Evolutionary conservation across 1,140 invertebrate genomes (phyloP).

Genomic region (Heterodera carotae): DNA sequence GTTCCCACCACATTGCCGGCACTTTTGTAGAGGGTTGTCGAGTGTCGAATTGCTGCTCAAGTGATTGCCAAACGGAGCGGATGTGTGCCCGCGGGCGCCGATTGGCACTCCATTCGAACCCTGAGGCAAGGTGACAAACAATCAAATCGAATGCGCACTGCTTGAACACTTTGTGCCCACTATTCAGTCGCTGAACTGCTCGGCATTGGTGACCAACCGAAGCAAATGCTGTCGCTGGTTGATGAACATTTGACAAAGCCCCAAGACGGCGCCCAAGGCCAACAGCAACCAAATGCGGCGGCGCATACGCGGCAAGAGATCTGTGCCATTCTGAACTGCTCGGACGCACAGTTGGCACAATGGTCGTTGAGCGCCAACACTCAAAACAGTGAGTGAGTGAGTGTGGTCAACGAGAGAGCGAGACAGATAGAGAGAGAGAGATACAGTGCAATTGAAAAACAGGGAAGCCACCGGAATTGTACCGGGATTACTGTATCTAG

Average conservation of each 20-base stretch:
- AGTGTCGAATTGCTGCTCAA: conserved; percentile 85
- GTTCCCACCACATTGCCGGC: no score
- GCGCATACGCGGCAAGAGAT: conserved; percentile 74
- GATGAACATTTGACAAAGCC: conserved; percentile 32
- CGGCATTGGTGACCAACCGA: conserved; percentile 68
- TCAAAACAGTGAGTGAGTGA: conserved; percentile 68
- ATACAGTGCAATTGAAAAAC: no score
- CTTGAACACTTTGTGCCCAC: no score
- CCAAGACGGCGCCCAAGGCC: background rate
- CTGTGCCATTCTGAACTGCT: conserved; percentile 72
- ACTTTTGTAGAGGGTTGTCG: conserved; percentile 78
- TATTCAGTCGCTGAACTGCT: conserved; percentile 70
- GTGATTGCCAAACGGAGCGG: conserved; percentile 66
- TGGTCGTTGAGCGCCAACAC: conserved; percentile 72
- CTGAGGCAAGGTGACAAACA: conserved; percentile 23
- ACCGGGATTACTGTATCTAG: no score
- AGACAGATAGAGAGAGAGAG: no score
- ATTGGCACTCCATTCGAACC: conserved; percentile 42
- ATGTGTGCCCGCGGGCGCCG: background rate
- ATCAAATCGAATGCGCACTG: background rate
- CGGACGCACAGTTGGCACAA: conserved; percentile 72
- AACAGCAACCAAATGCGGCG: background rate
- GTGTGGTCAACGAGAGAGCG: no score
- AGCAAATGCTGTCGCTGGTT: conserved; percentile 60
- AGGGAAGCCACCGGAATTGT: no score